Conservation (phyloP, 2,113 vertebrate genomes). For the Tenebrosternarchus preto region DNA sequence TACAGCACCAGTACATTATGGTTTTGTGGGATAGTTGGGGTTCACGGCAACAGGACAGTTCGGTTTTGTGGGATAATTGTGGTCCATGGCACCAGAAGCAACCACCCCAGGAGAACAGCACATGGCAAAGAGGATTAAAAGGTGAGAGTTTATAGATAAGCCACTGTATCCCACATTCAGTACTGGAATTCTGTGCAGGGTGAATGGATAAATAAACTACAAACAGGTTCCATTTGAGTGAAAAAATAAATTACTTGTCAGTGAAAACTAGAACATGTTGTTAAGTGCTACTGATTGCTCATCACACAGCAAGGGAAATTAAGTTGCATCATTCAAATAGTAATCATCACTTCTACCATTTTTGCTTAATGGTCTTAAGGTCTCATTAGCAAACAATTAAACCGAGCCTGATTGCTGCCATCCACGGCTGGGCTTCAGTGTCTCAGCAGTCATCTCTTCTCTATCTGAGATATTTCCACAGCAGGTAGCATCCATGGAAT, state of each 20-base stretch:
- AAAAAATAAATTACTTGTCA: slow-evolving; percentile 33
- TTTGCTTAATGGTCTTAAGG: slow-evolving; percentile 50
- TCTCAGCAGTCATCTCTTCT: slow-evolving; percentile 61
- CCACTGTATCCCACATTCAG: slow-evolving; percentile 53
- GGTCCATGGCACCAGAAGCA: slow-evolving; percentile 39
- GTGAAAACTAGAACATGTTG: slow-evolving; percentile 43
- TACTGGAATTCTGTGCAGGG: not conserved
- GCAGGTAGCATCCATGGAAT: slow-evolving; percentile 62
- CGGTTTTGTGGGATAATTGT: no score
- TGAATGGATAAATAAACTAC: slow-evolving; percentile 10
- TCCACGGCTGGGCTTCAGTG: slow-evolving; percentile 54
- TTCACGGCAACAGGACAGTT: slow-evolving; percentile 30
- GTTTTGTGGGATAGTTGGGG: not conserved
- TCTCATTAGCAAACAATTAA: slow-evolving; percentile 62
- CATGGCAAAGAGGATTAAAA: slow-evolving; percentile 71
- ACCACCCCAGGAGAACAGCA: slow-evolving; percentile 52
- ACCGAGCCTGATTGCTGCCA: slow-evolving; percentile 62
- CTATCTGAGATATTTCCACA: slow-evolving; percentile 60
- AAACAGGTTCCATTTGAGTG: slow-evolving; percentile 17
- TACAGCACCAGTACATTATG: slow-evolving; percentile 61
- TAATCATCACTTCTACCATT: slow-evolving; percentile 41
- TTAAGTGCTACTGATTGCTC: slow-evolving; percentile 39
- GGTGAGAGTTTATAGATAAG: slow-evolving; percentile 59
- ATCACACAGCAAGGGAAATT: slow-evolving; percentile 47
- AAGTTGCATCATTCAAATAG: slow-evolving; percentile 47